These are phyloP conservation scores for Procambarus clarkii DNA, from an alignment of 1,140 invertebrate genomes.

Conservation along the genomic window DNA sequence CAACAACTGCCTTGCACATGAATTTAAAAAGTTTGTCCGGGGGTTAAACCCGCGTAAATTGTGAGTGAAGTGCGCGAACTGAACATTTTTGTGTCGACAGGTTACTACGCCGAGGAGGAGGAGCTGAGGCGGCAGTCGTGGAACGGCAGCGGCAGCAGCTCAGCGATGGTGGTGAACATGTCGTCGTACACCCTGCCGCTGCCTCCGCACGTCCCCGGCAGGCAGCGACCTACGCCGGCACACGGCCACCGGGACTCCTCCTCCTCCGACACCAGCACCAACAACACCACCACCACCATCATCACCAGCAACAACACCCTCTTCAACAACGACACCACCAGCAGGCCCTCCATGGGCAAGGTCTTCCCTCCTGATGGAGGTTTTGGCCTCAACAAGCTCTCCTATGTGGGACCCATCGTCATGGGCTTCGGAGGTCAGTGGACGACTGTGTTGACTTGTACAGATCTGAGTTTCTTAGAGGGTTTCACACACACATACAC, in stretches of 20 bases:
- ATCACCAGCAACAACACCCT: slow-evolving; percentile 24
- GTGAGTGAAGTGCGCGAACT: neutral
- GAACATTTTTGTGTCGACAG: slow-evolving; percentile 75
- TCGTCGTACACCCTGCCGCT: neutral
- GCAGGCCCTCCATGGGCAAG: slow-evolving; percentile 32
- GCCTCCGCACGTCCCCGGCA: slow-evolving; percentile 27
- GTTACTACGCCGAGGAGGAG: slow-evolving; percentile 85
- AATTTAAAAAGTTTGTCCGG: too few species aligned
- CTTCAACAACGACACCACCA: slow-evolving; percentile 24
- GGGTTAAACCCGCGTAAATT: neutral
- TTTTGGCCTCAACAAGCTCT: slow-evolving; percentile 90
- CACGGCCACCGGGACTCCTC: neutral
- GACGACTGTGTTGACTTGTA: too few species aligned
- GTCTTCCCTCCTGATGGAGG: slow-evolving; percentile 47
- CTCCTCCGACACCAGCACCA: neutral
- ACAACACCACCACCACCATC: slow-evolving; percentile 15
- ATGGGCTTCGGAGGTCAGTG: slow-evolving; percentile 92
- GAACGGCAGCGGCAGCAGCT: neutral
- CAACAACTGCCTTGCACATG: too few species aligned
- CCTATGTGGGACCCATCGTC: slow-evolving; percentile 92
- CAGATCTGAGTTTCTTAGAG: too few species aligned
- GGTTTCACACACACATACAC: too few species aligned
- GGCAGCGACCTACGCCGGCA: neutral
- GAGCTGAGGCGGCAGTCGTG: slow-evolving; percentile 48
- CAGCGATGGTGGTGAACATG: neutral